A percentile compares a stretch with the other conserved stretches of the same genome.
Conservation (phyloP, 2,113 vertebrate species). For the Mesembrinibis cayennensis region DNA sequence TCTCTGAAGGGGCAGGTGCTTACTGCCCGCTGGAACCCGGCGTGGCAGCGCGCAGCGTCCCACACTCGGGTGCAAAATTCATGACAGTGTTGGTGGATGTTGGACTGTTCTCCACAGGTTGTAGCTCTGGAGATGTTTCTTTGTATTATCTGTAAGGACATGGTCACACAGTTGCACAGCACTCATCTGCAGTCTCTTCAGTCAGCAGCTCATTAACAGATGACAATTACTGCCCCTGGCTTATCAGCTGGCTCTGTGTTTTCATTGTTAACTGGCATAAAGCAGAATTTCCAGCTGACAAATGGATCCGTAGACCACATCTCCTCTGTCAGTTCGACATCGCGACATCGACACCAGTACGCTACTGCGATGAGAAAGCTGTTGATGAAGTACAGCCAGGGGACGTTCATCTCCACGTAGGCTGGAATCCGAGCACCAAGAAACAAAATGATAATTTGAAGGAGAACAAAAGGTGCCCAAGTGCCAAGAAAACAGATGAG, state of each 20-base stretch:
- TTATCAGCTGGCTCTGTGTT: conserved; percentile 55
- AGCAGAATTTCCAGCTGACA: conserved; percentile 84
- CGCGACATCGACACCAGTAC: conserved; percentile 72
- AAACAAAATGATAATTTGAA: conserved; percentile 70
- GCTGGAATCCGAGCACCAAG: conserved; percentile 75
- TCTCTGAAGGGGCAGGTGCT: not conserved
- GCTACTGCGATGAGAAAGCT: conserved; percentile 80
- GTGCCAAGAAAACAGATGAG: conserved; percentile 77
- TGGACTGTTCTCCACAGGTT: not conserved
- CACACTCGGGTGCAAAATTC: not conserved
- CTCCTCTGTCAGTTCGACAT: conserved; percentile 40
- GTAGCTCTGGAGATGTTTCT: not conserved
- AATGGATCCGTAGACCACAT: conserved; percentile 77
- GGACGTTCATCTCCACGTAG: conserved; percentile 83
- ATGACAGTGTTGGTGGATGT: accelerated
- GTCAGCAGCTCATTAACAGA: conserved; percentile 48
- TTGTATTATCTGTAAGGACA: not conserved
- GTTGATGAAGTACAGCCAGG: conserved; percentile 87
- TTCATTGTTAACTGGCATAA: conserved; percentile 60
- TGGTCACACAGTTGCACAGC: accelerated
- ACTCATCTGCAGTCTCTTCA: not conserved
- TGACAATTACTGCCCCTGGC: conserved; percentile 21
- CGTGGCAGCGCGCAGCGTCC: accelerated
- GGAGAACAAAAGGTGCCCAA: conserved; percentile 79
- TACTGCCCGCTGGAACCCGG: not conserved